phyloP scores from a whole-genome alignment of 2,797 vertebrate genomes.

The Rhinophrynus dorsalis region DNA sequence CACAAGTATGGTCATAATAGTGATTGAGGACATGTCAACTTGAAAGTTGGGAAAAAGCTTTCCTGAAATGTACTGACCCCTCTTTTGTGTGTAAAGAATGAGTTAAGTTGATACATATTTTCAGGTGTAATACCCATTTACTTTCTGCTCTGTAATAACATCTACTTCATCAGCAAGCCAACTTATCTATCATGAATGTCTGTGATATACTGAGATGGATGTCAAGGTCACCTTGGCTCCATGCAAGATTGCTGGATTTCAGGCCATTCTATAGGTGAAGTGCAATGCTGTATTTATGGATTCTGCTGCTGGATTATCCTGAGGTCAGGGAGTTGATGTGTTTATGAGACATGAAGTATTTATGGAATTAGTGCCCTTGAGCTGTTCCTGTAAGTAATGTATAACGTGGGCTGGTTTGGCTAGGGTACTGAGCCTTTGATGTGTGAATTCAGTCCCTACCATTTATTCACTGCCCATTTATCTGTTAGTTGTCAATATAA shows the following conservation, averaged over 20 bases:
- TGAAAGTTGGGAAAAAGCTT: too few relatives aligned
- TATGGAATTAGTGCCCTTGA: not conserved
- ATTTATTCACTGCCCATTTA: not conserved
- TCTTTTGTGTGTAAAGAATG: too few relatives aligned
- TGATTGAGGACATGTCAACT: too few relatives aligned
- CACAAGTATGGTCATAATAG: too few relatives aligned
- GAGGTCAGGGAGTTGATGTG: slow-evolving; percentile 3
- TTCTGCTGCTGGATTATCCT: not conserved
- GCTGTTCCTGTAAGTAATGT: not conserved
- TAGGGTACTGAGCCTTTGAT: not conserved
- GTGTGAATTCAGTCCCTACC: not conserved
- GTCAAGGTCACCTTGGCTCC: slow-evolving; percentile 3
- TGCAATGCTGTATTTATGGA: not conserved
- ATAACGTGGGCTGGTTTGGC: not conserved
- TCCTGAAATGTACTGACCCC: too few relatives aligned
- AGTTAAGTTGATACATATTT: too few relatives aligned
- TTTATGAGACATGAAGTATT: slow-evolving; percentile 2
- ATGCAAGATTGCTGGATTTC: not conserved
- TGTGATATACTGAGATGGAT: not conserved
- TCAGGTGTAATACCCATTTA: not conserved
- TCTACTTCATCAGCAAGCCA: not conserved
- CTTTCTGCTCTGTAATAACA: not conserved
- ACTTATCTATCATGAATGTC: slow-evolving; percentile 1
- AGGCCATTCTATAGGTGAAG: not conserved
- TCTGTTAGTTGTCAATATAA: not conserved